Conservation (phyloP, 2,113 vertebrate species). For the Daboia siamensis region DNA sequence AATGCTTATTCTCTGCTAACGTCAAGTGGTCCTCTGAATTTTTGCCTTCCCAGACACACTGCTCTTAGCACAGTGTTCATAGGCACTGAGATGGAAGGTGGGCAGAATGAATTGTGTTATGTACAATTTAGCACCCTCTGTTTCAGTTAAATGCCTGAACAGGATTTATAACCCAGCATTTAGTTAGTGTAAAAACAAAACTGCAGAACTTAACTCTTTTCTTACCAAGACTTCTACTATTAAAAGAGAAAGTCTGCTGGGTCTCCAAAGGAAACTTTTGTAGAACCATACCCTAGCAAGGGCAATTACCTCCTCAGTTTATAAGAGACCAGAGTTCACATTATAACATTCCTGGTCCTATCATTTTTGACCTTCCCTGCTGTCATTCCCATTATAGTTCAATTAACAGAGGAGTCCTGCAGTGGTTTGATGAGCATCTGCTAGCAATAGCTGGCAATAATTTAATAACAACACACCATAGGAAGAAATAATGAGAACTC, state of each 20-base stretch:
- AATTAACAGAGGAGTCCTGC: constrained; percentile 84
- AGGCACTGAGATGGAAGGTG: not conserved
- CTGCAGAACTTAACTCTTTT: not conserved
- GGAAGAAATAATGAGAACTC: constrained; percentile 75
- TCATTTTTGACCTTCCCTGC: constrained; percentile 84
- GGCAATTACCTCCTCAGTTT: constrained; percentile 56
- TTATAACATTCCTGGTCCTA: constrained; percentile 74
- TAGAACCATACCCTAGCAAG: constrained; percentile 43
- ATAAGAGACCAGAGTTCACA: constrained; percentile 64
- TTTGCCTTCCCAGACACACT: not conserved
- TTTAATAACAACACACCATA: constrained; percentile 79
- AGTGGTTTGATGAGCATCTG: constrained; percentile 86
- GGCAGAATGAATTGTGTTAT: not conserved
- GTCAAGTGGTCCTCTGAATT: not conserved
- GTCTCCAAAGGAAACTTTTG: constrained; percentile 31
- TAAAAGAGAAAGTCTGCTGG: constrained; percentile 32
- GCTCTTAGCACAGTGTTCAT: not conserved
- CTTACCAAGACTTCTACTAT: constrained; percentile 9
- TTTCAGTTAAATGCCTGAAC: constrained; percentile 1
- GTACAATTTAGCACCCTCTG: not conserved
- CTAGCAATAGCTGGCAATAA: constrained; percentile 84
- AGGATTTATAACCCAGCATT: not conserved
- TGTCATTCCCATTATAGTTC: constrained; percentile 86
- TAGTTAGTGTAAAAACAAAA: constrained; percentile 29
- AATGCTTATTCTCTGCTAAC: not conserved